Conservation (phyloP, 2,888 invertebrate species). For the Limnephilus auricula region DNA sequence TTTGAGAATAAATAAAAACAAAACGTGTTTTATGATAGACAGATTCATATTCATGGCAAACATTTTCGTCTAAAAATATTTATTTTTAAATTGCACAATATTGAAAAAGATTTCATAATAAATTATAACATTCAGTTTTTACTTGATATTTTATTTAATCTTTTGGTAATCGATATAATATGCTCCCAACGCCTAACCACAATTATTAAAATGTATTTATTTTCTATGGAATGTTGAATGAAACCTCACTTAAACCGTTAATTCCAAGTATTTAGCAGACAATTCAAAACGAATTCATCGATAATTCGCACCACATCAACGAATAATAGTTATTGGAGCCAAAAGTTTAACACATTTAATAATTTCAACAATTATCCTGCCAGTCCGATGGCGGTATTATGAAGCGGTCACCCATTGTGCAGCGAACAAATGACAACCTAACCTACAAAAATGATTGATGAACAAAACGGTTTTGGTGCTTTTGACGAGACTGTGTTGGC, state of each 20-base stretch:
- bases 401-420: slow-evolving; percentile 18
- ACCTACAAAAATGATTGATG: slow-evolving; percentile 43
- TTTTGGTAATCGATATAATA: too few relatives aligned
- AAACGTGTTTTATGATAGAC: too few relatives aligned
- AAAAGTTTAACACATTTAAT: background rate
- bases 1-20: too few relatives aligned
- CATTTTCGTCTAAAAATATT: too few relatives aligned
- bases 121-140: background rate
- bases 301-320: background rate
- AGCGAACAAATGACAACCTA: slow-evolving; percentile 31
- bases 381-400: background rate
- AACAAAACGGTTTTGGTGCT: slow-evolving; percentile 43
- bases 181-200: too few relatives aligned
- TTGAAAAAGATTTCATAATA: too few relatives aligned
- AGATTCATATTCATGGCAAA: too few relatives aligned
- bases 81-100: too few relatives aligned
- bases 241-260: background rate
- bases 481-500: slow-evolving; percentile 25
- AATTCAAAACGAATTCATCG: background rate
- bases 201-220: background rate
- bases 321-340: background rate
- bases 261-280: background rate
- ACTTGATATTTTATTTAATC: too few relatives aligned
- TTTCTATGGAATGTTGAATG: background rate
- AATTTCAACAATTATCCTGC: background rate